A percentile compares a stretch with the other conserved stretches of the same genome.
Evolutionary conservation across 1,140 invertebrate species (phyloP).

Genomic region (Bombus waltoni): DNA sequence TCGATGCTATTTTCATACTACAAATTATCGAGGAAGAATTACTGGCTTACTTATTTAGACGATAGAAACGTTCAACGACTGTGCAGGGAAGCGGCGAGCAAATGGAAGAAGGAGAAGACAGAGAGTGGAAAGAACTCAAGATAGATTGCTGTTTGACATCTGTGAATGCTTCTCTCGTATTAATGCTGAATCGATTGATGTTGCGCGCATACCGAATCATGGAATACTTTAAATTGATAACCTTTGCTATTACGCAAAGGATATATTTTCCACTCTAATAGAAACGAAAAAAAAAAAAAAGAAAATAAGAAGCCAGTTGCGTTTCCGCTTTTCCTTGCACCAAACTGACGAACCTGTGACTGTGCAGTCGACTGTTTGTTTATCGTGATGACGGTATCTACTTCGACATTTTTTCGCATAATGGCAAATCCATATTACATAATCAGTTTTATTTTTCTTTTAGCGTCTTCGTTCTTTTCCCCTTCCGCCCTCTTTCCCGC

Average conservation of each 20-base stretch:
- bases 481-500: fast-evolving
- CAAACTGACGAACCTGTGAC: not conserved
- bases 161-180: not conserved
- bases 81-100: too few species aligned
- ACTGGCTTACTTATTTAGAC: conserved; percentile 38
- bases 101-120: too few species aligned
- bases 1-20: conserved; percentile 36
- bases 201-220: not conserved
- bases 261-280: not conserved
- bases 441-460: not conserved
- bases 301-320: not conserved
- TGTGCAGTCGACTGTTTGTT: not conserved
- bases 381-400: not conserved
- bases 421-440: not conserved
- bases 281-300: not conserved
- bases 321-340: not conserved
- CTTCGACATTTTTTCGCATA: not conserved
- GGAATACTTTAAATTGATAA: conserved; percentile 38
- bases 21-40: not conserved
- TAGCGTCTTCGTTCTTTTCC: not conserved
- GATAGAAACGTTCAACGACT: not conserved
- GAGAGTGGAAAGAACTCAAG: not conserved
- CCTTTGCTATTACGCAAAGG: conserved; percentile 26
- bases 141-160: not conserved
- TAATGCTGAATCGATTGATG: not conserved